Evolutionary conservation across 2,888 invertebrate genomes (phyloP).

Genomic region (Aphidoletes aphidimyza): DNA sequence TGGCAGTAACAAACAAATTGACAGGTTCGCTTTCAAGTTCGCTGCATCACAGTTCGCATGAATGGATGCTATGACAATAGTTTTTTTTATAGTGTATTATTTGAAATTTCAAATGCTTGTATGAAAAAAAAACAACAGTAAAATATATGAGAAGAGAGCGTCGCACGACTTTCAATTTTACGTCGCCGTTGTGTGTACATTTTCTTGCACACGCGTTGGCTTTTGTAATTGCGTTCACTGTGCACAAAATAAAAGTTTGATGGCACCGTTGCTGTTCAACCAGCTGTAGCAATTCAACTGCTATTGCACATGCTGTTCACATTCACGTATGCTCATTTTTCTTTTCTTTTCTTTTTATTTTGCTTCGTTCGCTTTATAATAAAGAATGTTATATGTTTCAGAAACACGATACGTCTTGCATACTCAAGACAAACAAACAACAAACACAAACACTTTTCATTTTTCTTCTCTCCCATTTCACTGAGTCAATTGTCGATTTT

Average conservation of each 20-base stretch:
- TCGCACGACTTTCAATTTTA: not conserved
- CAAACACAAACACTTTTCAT: not conserved
- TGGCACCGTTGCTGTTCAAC: not conserved
- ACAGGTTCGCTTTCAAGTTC: too few relatives aligned
- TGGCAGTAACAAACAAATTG: not conserved
- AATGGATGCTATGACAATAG: too few relatives aligned
- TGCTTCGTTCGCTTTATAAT: not conserved
- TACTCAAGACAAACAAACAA: not conserved
- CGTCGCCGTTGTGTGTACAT: not conserved
- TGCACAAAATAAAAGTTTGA: slow-evolving; percentile 29
- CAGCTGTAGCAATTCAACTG: slow-evolving; percentile 24
- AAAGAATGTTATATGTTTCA: not conserved
- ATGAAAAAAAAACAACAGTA: slow-evolving; percentile 5
- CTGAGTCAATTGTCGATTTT: not conserved
- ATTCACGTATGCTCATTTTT: not conserved
- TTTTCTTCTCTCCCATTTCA: not conserved
- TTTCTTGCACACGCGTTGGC: not conserved
- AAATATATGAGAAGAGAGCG: not conserved
- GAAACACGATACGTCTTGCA: not conserved
- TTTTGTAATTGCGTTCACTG: not conserved
- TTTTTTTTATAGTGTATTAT: too few relatives aligned
- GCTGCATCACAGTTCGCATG: too few relatives aligned
- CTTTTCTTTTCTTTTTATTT: too few relatives aligned
- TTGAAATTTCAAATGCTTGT: not conserved
- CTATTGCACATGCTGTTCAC: not conserved